These are phyloP conservation scores for Apodemia mormo DNA, from an alignment of 2,888 invertebrate genomes.

Conservation along the genomic window DNA sequence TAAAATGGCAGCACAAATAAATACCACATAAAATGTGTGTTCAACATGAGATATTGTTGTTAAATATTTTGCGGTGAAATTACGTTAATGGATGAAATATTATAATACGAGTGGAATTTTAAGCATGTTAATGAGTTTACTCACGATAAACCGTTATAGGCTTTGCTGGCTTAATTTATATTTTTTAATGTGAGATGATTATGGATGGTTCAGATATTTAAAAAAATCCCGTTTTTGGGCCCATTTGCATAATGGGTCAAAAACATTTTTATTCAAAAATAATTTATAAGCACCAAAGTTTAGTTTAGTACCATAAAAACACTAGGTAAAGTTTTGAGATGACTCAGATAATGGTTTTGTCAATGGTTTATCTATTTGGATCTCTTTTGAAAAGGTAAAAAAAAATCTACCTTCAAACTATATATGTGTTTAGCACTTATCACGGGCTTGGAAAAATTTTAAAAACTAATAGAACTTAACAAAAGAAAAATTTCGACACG, in stretches of 20 bases:
- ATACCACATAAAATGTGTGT: conserved; percentile 8
- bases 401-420: too few relatives aligned
- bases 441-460: too few relatives aligned
- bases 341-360: too few relatives aligned
- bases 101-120: conserved; percentile 16
- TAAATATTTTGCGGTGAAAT: conserved; percentile 9
- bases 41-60: conserved; percentile 7
- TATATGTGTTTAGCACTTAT: too few relatives aligned
- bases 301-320: too few relatives aligned
- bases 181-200: not conserved
- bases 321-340: too few relatives aligned
- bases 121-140: conserved; percentile 14
- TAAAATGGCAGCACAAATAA: conserved; percentile 6
- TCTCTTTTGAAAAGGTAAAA: too few relatives aligned
- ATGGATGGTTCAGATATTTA: not conserved
- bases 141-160: conserved; percentile 5
- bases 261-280: not conserved
- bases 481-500: too few relatives aligned
- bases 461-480: too few relatives aligned
- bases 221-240: not conserved
- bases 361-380: too few relatives aligned
- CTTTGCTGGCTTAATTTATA: not conserved
- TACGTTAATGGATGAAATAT: conserved; percentile 13
- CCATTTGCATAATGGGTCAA: not conserved
- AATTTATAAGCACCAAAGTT: too few relatives aligned